phyloP scores from a whole-genome alignment of 2,797 vertebrate genomes.

The Pseudochromis fuscus region DNA sequence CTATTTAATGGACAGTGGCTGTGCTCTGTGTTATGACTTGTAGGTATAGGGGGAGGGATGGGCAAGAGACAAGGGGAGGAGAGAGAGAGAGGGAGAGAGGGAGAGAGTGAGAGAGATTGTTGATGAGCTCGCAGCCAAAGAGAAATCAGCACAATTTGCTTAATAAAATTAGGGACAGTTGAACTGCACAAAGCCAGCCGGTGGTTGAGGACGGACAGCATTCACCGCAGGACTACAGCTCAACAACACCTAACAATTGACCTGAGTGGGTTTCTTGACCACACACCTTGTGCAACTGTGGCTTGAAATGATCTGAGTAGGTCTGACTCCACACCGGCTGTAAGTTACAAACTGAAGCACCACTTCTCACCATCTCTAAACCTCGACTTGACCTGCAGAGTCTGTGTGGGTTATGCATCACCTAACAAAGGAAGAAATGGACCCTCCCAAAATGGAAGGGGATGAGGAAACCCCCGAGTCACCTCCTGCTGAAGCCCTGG shows the following conservation, averaged over 20 bases:
- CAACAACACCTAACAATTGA: conserved; percentile 27
- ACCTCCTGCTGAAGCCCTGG: conserved; percentile 61
- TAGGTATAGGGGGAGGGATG: conserved; percentile 47
- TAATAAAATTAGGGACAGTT: conserved; percentile 87
- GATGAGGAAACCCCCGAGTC: conserved; percentile 49
- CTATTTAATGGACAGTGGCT: conserved; percentile 11
- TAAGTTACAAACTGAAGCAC: conserved; percentile 24
- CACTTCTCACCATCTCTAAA: conserved; percentile 33
- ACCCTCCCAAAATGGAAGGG: conserved; percentile 62
- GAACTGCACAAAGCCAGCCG: conserved; percentile 76
- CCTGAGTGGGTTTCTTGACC: conserved; percentile 26
- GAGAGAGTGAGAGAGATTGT: conserved; percentile 62
- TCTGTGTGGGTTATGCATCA: conserved; percentile 63
- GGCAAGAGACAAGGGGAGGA: conserved; percentile 47
- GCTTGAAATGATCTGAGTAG: conserved; percentile 12
- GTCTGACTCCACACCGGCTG: conserved; percentile 15
- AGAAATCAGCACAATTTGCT: conserved; percentile 84
- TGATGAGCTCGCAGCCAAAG: conserved; percentile 76
- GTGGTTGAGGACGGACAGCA: conserved; percentile 60
- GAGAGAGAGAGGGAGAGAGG: conserved; percentile 40
- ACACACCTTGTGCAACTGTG: conserved; percentile 38
- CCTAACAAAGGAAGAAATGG: conserved; percentile 65
- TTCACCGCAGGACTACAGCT: conserved; percentile 53
- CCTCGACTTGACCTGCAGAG: conserved; percentile 25
- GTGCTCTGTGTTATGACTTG: conserved; percentile 22